Percentiles rank a stretch among this genome's conserved stretches.
phyloP scores from a whole-genome alignment of 2,113 vertebrate genomes.

The Pipa parva region DNA sequence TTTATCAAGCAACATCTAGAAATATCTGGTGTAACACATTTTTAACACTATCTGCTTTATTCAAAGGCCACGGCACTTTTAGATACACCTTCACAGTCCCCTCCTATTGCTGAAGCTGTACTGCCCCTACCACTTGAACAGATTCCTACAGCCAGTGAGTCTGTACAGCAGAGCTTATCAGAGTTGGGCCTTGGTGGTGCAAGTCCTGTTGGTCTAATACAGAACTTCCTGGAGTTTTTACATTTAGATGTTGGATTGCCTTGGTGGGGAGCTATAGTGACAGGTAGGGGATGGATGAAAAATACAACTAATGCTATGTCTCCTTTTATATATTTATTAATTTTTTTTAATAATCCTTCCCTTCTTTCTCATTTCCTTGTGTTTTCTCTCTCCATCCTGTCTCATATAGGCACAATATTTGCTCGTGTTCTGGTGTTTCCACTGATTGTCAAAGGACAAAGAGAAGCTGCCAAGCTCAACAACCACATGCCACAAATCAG shows the following conservation, averaged over 20 bases:
- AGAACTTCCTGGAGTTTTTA: constrained; percentile 74
- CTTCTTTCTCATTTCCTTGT: no score
- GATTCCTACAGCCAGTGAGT: constrained; percentile 47
- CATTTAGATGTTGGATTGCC: constrained; percentile 76
- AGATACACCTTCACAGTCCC: constrained; percentile 42
- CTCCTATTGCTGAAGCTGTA: constrained; percentile 48
- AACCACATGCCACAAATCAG: constrained; percentile 79
- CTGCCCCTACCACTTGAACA: constrained; percentile 52
- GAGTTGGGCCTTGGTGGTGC: constrained; percentile 71
- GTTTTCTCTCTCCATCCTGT: not conserved
- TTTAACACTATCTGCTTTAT: no score
- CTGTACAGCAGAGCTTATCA: constrained; percentile 60
- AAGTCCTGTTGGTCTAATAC: constrained; percentile 79
- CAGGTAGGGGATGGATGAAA: constrained; percentile 57
- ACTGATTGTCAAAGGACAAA: constrained; percentile 79
- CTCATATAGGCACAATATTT: constrained; percentile 67
- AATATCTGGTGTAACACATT: no score
- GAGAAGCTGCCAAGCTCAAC: constrained; percentile 80
- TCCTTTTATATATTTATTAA: no score
- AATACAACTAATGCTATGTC: no score
- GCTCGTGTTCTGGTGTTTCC: constrained; percentile 76
- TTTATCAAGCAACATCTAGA: no score
- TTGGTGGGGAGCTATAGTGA: constrained; percentile 86
- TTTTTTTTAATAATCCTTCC: no score
- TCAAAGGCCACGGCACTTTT: constrained; percentile 42